Conservation (phyloP, 2,888 invertebrate species). For the Diloba caeruleocephala region DNA sequence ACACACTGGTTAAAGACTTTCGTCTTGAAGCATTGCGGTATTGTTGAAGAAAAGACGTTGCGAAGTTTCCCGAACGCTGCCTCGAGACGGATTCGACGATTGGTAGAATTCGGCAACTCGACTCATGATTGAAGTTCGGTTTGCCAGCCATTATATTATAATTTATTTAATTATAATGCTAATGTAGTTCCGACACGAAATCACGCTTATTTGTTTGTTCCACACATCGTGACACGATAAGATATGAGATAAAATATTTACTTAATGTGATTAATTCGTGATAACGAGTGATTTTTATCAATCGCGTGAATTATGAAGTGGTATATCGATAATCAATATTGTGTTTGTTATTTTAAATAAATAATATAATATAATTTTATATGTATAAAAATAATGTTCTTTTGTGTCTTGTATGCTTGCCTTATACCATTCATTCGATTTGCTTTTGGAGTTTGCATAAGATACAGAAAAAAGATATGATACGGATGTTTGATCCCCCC, state of each 20-base stretch:
- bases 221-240: conserved; percentile 21
- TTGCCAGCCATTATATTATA: neutral
- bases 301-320: conserved; percentile 10
- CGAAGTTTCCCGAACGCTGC: no score
- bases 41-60: no score
- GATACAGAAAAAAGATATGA: no score
- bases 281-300: conserved; percentile 30
- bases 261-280: conserved; percentile 25
- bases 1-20: no score
- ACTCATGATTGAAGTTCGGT: neutral
- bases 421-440: no score
- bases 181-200: conserved; percentile 37
- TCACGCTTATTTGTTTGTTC: conserved; percentile 14
- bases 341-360: conserved; percentile 1
- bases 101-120: neutral
- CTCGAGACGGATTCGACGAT: no score
- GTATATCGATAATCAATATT: conserved; percentile 3
- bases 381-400: no score
- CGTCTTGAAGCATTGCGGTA: no score
- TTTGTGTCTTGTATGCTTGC: no score
- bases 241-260: conserved; percentile 22
- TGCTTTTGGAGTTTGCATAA: no score
- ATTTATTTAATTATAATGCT: conserved; percentile 3
- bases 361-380: neutral
- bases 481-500: no score